Percentiles rank a stretch among this genome's conserved stretches.
These are phyloP conservation scores for Xylocopa sonorina DNA, from an alignment of 1,140 invertebrate genomes.

Conservation along the genomic window DNA sequence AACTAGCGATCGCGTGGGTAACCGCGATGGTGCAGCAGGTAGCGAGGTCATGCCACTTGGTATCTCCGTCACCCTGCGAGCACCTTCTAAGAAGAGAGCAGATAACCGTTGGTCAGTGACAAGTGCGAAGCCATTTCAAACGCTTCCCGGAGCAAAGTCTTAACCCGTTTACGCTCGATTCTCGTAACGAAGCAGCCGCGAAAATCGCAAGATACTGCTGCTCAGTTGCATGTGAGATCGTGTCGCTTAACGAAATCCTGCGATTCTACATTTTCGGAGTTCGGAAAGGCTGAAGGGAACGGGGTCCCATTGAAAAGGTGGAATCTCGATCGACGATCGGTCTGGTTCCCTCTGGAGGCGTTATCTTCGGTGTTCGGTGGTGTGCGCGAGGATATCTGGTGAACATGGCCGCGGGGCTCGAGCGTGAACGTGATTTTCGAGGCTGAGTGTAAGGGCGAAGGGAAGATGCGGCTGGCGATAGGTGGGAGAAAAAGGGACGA, in stretches of 20 bases:
- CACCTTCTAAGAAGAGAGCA: conserved; percentile 72
- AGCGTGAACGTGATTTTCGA: conserved; percentile 63
- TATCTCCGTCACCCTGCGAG: conserved; percentile 66
- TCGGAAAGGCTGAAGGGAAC: too few species aligned
- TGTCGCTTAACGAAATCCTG: too few species aligned
- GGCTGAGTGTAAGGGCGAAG: conserved; percentile 35
- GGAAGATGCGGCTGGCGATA: conserved; percentile 54
- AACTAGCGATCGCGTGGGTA: conserved; percentile 67
- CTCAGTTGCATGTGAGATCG: too few species aligned
- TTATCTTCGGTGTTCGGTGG: conserved; percentile 20
- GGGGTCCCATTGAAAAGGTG: conserved; percentile 1
- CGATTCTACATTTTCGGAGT: too few species aligned
- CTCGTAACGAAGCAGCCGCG: conserved; percentile 25
- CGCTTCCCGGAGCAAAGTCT: conserved; percentile 39
- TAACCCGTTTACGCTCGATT: conserved; percentile 34
- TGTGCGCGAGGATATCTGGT: conserved; percentile 20
- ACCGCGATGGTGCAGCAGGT: conserved; percentile 44
- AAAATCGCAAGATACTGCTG: too few species aligned
- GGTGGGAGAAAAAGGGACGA: conserved; percentile 55
- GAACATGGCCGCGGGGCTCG: conserved; percentile 37
- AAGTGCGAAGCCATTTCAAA: conserved; percentile 73
- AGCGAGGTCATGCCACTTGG: conserved; percentile 69
- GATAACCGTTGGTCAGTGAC: conserved; percentile 71
- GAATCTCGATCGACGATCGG: conserved; percentile 7
- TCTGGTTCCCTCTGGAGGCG: background rate